These are phyloP conservation scores for Catharus bicknelli DNA, from an alignment of 2,113 vertebrate genomes.

Conservation along the genomic window DNA sequence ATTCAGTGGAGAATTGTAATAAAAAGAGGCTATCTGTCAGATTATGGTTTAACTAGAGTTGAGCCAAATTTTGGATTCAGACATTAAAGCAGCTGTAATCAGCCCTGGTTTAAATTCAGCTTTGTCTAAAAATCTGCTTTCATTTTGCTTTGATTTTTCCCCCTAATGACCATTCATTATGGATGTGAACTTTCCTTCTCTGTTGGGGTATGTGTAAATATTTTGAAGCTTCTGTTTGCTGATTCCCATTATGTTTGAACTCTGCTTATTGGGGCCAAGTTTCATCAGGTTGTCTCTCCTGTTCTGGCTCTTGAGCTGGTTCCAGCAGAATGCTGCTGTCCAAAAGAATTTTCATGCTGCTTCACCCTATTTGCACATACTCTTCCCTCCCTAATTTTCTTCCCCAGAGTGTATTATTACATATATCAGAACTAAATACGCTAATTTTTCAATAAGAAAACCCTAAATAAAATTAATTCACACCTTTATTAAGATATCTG, in stretches of 20 bases:
- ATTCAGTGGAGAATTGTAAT: not conserved
- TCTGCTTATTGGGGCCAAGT: not conserved
- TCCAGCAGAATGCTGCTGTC: not conserved
- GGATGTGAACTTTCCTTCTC: not conserved
- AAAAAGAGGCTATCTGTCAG: not conserved
- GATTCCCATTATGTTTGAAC: not conserved
- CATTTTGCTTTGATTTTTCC: not conserved
- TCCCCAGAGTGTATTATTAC: not conserved
- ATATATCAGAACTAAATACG: not conserved
- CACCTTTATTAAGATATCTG: not conserved
- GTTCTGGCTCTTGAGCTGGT: not conserved
- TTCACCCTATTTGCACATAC: not conserved
- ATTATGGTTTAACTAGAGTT: not conserved
- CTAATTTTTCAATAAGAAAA: not conserved
- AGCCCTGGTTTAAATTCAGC: not conserved
- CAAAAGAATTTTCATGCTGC: not conserved
- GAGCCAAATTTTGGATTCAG: not conserved
- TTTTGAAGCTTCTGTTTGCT: not conserved
- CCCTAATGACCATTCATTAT: not conserved
- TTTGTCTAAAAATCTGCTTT: not conserved
- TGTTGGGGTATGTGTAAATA: not conserved
- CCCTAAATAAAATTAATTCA: not conserved
- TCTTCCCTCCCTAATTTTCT: not conserved
- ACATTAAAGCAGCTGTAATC: not conserved
- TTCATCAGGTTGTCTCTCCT: not conserved